Evolutionary conservation across 1,140 invertebrate species (phyloP).

Genomic region (Nasonia longicornis): DNA sequence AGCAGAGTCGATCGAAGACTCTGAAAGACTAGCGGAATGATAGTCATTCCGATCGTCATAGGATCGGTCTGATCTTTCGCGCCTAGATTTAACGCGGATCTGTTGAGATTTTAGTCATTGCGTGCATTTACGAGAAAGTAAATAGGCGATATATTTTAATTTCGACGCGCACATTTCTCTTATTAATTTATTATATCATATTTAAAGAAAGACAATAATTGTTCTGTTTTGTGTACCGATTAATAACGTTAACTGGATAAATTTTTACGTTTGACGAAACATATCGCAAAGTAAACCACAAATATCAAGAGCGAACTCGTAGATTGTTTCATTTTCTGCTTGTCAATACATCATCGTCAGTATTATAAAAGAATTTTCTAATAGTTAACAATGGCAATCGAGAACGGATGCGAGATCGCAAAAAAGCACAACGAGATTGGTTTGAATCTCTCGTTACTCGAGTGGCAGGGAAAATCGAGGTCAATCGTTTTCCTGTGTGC

Average conservation of each 20-base stretch:
- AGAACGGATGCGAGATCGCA: slow-evolving; percentile 35
- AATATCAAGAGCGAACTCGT: slow-evolving; percentile 13
- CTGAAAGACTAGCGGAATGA: slow-evolving; percentile 2
- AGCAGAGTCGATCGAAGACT: not conserved
- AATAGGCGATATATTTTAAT: slow-evolving; percentile 35
- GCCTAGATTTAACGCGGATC: slow-evolving; percentile 35
- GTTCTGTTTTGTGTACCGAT: slow-evolving; percentile 32
- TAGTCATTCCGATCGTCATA: slow-evolving; percentile 15
- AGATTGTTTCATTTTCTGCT: slow-evolving; percentile 36
- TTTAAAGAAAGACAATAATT: slow-evolving; percentile 30
- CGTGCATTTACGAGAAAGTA: slow-evolving; percentile 44
- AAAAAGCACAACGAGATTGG: slow-evolving; percentile 25
- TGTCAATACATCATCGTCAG: slow-evolving; percentile 35
- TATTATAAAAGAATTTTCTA: slow-evolving; percentile 45
- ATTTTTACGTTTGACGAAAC: slow-evolving; percentile 22
- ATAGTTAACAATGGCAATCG: slow-evolving; percentile 38
- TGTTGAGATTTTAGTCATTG: slow-evolving; percentile 42
- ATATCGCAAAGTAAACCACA: slow-evolving; percentile 1
- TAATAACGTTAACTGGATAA: slow-evolving; percentile 28
- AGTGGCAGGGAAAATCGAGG: slow-evolving; percentile 37
- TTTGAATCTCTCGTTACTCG: slow-evolving; percentile 32
- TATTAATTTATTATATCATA: slow-evolving; percentile 40
- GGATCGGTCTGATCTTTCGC: slow-evolving; percentile 34
- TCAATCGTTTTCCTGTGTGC: slow-evolving; percentile 36
- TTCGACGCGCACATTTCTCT: slow-evolving; percentile 37